Evolutionary conservation across 2,113 vertebrate genomes (phyloP).

Genomic region (Dasyurus viverrinus): DNA sequence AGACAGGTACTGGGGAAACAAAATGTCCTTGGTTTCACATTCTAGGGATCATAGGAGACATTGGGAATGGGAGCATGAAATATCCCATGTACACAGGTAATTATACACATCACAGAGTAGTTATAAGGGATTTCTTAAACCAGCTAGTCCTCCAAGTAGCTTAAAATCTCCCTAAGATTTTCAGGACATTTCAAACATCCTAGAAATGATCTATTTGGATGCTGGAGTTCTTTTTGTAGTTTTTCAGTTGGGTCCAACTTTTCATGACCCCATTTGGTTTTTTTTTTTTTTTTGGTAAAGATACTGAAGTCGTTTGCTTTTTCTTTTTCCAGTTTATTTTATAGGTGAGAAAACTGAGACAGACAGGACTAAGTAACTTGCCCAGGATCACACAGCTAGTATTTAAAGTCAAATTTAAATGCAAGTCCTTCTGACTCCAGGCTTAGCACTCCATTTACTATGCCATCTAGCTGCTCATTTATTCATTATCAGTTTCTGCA

Average conservation of each 20-base stretch:
- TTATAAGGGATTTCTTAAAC: background rate
- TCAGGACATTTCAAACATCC: background rate
- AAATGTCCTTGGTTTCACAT: background rate
- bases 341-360: background rate
- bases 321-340: background rate
- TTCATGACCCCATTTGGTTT: background rate
- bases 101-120: background rate
- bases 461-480: background rate
- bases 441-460: background rate
- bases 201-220: background rate
- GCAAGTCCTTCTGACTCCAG: background rate
- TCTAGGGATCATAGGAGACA: background rate
- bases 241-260: background rate
- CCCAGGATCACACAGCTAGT: background rate
- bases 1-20: background rate
- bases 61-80: background rate
- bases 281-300: background rate
- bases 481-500: background rate
- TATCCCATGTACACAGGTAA: background rate
- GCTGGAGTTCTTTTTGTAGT: background rate
- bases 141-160: background rate
- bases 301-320: background rate
- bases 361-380: background rate
- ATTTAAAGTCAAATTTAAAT: background rate
- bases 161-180: background rate